phyloP scores from a whole-genome alignment of 2,113 vertebrate genomes.

The Pygoscelis adeliae region DNA sequence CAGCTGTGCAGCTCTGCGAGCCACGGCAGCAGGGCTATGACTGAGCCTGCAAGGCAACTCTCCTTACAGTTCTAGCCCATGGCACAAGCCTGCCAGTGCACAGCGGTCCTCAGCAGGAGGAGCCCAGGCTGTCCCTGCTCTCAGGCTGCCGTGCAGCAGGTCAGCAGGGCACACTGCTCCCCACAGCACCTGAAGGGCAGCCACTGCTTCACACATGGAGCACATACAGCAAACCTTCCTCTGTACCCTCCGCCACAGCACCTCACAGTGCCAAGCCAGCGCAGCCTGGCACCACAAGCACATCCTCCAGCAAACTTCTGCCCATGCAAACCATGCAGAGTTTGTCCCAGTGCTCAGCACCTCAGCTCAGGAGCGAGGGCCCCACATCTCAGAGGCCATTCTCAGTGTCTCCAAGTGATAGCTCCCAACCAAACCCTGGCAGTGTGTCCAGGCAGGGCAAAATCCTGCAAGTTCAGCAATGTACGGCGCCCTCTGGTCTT shows the following conservation, averaged over 20 bases:
- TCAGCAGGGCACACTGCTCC: neutral
- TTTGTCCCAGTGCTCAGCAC: neutral
- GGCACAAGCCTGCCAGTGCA: neutral
- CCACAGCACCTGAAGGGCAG: neutral
- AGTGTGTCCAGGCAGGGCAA: neutral
- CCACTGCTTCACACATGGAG: neutral
- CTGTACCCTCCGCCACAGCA: neutral
- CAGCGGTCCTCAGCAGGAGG: neutral
- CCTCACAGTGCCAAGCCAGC: neutral
- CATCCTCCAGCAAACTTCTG: neutral
- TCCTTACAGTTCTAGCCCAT: neutral
- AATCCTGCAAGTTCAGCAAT: neutral
- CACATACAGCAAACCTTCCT: neutral
- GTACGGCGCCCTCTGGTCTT: neutral
- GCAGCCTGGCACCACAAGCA: neutral
- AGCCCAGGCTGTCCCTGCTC: neutral
- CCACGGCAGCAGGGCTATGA: rapidly evolving
- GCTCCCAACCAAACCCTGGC: neutral
- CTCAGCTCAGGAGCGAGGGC: neutral
- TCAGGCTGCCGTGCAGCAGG: neutral
- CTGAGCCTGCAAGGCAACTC: rapidly evolving
- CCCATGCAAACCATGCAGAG: neutral
- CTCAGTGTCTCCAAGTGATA: neutral
- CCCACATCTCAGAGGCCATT: neutral
- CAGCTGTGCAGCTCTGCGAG: neutral